Evolutionary conservation across 1,140 invertebrate genomes (phyloP).

Genomic region (Polypedilum pembai): DNA sequence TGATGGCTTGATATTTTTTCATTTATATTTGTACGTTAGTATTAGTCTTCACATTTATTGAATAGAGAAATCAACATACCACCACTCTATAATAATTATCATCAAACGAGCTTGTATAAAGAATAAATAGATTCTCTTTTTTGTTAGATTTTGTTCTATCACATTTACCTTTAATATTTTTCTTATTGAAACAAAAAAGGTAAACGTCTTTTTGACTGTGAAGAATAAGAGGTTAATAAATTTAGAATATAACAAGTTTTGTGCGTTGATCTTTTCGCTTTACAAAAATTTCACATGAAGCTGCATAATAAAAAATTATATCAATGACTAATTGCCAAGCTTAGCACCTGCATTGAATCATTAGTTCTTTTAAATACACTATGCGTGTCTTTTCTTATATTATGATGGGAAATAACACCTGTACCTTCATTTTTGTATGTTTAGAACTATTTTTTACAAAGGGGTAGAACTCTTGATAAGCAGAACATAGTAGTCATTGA

Average conservation of each 20-base stretch:
- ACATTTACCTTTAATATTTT: too few species aligned
- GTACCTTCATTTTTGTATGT: not conserved
- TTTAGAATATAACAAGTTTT: slow-evolving; percentile 21
- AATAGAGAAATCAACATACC: slow-evolving; percentile 15
- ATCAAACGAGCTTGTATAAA: not conserved
- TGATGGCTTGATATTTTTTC: slow-evolving; percentile 24
- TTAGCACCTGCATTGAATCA: not conserved
- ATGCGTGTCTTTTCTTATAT: not conserved
- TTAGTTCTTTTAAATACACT: not conserved
- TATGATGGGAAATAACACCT: not conserved
- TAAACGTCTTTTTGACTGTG: slow-evolving; percentile 27
- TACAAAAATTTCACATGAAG: not conserved
- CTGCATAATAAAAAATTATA: not conserved
- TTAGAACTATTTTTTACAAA: too few species aligned
- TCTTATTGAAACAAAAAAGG: not conserved
- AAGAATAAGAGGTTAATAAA: slow-evolving; percentile 26
- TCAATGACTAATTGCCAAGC: not conserved
- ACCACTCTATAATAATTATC: slow-evolving; percentile 2
- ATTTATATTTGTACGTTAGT: not conserved
- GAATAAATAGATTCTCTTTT: not conserved
- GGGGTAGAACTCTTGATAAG: too few species aligned
- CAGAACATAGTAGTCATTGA: too few species aligned
- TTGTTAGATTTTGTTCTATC: not conserved
- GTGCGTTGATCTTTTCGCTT: not conserved
- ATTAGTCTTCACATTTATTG: not conserved